Percentiles rank a stretch among this genome's conserved stretches.
phyloP scores from a whole-genome alignment of 1,140 invertebrate species.

The Drosophila simulans region DNA sequence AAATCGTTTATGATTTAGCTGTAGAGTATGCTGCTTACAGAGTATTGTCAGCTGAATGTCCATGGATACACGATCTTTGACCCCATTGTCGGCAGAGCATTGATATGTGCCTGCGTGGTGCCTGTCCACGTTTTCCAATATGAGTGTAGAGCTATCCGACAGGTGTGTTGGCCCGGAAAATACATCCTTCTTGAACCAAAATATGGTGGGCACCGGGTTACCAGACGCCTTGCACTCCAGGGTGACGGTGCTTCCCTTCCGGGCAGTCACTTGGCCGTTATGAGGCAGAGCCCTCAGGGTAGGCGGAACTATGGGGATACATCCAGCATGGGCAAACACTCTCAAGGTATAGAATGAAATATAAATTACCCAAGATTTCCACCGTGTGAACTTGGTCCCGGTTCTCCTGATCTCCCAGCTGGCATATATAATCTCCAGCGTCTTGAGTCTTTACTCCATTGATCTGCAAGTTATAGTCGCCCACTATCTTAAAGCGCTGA shows the following conservation, averaged over 20 bases:
- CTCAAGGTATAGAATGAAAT: not conserved
- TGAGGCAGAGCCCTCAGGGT: conserved; percentile 85
- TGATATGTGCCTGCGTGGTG: conserved; percentile 88
- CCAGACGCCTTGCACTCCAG: conserved; percentile 86
- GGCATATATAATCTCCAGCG: conserved; percentile 86
- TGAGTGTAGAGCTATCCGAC: conserved; percentile 86
- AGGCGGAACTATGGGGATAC: conserved; percentile 84
- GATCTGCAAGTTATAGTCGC: conserved; percentile 88
- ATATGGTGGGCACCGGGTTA: conserved; percentile 85
- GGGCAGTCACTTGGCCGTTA: conserved; percentile 86
- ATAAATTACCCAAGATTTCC: conserved; percentile 85
- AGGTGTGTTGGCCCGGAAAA: conserved; percentile 82
- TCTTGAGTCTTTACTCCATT: conserved; percentile 86
- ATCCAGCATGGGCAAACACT: not conserved
- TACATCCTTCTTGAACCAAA: conserved; percentile 83
- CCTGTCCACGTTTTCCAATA: conserved; percentile 87
- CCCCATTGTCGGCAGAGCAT: conserved; percentile 88
- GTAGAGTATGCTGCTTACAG: conserved; percentile 83
- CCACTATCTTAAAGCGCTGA: conserved; percentile 86
- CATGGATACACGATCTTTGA: conserved; percentile 87
- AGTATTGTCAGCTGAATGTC: conserved; percentile 87
- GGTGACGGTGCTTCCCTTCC: conserved; percentile 87
- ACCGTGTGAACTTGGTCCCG: conserved; percentile 86
- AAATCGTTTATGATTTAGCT: too few relatives aligned
- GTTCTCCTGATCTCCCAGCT: conserved; percentile 85